Base-by-base conservation (phyloP, 2,888 invertebrate genomes). In the Cremastobaeus sp. region DNA sequence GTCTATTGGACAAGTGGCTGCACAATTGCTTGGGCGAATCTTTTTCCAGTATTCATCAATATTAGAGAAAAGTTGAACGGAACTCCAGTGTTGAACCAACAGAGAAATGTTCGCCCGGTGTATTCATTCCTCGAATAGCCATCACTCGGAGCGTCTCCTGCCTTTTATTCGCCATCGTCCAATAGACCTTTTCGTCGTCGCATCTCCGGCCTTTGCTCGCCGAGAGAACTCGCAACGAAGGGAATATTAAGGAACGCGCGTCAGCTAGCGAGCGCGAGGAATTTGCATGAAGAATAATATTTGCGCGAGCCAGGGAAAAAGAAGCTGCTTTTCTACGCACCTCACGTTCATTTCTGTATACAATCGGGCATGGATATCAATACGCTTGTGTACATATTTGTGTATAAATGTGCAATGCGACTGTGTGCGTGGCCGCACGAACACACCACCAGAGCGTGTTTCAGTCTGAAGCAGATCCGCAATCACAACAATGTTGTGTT, bases 81-180 rank as follows among this genome's bases (percentile, higher is more conserved):
- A n/a, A n/a, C n/a, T n/a, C n/a, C 25, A 25, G 8, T 45, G 68
- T 30, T 35, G 59, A 50, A 32, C 18, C 28, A 25, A 32, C 43
- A 18, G 35, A 45, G 47, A 60, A 69, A 60, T 25, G 41, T 55
- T 47, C 39, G 47, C 21, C 34, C 18, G 41, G 55, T 12, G 60
- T 55, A 70, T 70, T 62, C 69, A 70, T 70, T 70, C 60, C 69
- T 48, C 62, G 69, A 70, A 70, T 70, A 62, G 69, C 54, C 69
- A 70, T 70, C 60, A 70, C 37, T 60, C 60, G 30, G 60, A 59
- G 52, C 59, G 54, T 60, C 69, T 68, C 41, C 35, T 37, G 60
- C 54, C 41, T 70, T 70, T 70, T 70, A 70, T 70, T 70, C 69
- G 54, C 69, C 60, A 70, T 62, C 62, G 48, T 70, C 62, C 69